Evolutionary conservation across 2,888 invertebrate species (phyloP).

Genomic region (Labia minor): DNA sequence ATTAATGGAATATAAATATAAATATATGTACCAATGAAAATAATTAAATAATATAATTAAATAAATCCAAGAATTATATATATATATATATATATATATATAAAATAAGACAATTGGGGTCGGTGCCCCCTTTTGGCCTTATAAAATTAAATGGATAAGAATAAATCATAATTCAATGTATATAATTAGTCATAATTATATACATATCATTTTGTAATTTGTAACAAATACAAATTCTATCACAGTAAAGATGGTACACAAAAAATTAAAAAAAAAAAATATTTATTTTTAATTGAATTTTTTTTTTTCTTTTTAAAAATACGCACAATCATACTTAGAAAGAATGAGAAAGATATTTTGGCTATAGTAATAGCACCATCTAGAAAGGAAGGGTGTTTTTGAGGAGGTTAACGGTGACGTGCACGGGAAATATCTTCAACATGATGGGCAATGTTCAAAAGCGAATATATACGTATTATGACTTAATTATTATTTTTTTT

Average conservation of each 20-base stretch:
- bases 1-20: neutral
- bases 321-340: neutral
- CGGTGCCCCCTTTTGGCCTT: neutral
- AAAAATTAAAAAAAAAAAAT: neutral
- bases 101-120: neutral
- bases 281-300: neutral
- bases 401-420: neutral
- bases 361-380: neutral
- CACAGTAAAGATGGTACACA: neutral
- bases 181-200: neutral
- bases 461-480: neutral
- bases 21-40: neutral
- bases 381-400: neutral
- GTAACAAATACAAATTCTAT: conserved; percentile 4
- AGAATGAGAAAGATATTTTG: neutral
- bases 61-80: no score
- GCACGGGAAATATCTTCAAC: neutral
- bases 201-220: neutral
- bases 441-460: neutral
- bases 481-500: no score
- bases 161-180: neutral
- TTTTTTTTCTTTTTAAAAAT: neutral
- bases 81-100: no score
- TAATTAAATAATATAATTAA: neutral
- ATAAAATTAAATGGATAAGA: neutral